Conservation (phyloP, 2,888 invertebrate genomes). For the Drosophila paranaensis region DNA sequence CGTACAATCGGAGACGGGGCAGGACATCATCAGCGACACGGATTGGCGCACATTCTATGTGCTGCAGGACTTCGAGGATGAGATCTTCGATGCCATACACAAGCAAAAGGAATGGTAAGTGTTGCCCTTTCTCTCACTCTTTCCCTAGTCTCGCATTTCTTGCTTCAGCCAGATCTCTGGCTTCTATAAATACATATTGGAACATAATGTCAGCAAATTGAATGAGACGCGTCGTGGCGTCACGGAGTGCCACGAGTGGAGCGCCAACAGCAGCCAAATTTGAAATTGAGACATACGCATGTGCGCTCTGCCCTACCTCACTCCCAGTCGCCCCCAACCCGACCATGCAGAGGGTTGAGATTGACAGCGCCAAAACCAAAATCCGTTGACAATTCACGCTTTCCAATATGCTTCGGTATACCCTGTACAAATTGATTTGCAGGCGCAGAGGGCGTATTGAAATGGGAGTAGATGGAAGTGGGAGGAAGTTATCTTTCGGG, state of each 20-base stretch:
- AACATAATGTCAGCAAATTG: constrained; percentile 44
- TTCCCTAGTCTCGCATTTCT: not conserved
- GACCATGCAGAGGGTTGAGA: constrained; percentile 24
- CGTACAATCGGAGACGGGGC: constrained; percentile 87
- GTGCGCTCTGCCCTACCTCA: constrained; percentile 11
- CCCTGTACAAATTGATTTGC: not conserved
- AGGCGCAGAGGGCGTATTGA: not conserved
- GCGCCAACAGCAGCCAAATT: constrained; percentile 55
- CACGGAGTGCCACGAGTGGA: constrained; percentile 49
- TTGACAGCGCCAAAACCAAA: constrained; percentile 65
- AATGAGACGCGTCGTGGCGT: constrained; percentile 45
- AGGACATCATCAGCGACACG: constrained; percentile 87
- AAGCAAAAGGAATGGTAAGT: constrained; percentile 87
- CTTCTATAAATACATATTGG: constrained; percentile 22
- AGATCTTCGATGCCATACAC: constrained; percentile 88
- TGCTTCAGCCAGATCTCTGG: not conserved
- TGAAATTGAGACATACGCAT: constrained; percentile 74
- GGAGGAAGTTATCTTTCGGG: not conserved
- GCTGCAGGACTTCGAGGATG: constrained; percentile 89
- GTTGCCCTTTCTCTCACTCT: not conserved
- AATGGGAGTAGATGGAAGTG: not conserved
- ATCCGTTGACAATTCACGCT: constrained; percentile 27
- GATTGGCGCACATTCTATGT: constrained; percentile 89
- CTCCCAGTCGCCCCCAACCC: not conserved
- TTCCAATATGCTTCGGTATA: constrained; percentile 8